These are phyloP conservation scores for Periplaneta americana DNA, from an alignment of 1,140 invertebrate genomes.

Conservation along the genomic window DNA sequence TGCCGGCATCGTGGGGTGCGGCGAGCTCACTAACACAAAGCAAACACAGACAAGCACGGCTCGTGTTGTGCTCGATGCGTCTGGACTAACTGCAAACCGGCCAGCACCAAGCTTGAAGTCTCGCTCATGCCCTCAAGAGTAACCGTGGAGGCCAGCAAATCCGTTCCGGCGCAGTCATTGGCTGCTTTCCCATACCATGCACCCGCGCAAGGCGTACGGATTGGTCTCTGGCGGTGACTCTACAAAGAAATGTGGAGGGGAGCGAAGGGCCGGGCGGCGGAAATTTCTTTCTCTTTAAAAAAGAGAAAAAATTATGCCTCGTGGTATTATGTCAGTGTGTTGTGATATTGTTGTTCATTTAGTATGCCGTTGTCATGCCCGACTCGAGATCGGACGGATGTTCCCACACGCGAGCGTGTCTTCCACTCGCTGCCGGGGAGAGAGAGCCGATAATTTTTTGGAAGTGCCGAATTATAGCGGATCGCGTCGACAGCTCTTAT, in stretches of 20 bases:
- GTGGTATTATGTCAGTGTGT: background rate
- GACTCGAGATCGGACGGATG: too few relatives aligned
- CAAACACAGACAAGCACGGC: background rate
- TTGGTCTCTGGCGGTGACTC: background rate
- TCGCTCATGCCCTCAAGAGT: background rate
- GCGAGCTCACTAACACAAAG: background rate
- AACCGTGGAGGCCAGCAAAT: background rate
- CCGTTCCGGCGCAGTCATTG: background rate
- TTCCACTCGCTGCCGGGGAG: too few relatives aligned
- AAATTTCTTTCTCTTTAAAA: background rate
- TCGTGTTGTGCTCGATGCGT: background rate
- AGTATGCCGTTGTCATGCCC: background rate
- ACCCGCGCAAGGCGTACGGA: background rate
- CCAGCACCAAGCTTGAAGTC: background rate
- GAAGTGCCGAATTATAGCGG: too few relatives aligned
- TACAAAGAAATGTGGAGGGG: background rate
- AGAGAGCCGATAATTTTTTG: too few relatives aligned
- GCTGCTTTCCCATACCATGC: background rate
- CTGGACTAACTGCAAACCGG: background rate
- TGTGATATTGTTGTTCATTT: background rate
- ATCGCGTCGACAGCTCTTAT: too few relatives aligned
- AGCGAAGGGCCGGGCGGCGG: background rate
- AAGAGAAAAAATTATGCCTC: background rate
- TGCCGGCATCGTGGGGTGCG: background rate
- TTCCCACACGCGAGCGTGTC: too few relatives aligned